A percentile compares a stretch with the other conserved stretches of the same genome.
These are phyloP conservation scores for Carollia perspicillata DNA, from an alignment of 2,113 vertebrate species.

Conservation along the genomic window DNA sequence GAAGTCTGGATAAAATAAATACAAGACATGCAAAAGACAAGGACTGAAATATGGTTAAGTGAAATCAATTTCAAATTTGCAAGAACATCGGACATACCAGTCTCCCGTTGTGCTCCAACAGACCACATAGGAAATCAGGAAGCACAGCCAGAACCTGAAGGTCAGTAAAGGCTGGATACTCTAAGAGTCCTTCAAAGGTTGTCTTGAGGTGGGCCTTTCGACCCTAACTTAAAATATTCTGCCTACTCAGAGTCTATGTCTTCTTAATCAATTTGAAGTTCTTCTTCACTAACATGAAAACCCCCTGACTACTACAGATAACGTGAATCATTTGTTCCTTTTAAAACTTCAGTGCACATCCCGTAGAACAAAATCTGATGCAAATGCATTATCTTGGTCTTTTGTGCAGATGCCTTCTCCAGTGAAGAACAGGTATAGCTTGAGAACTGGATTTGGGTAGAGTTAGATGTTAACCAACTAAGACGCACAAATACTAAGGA, in stretches of 20 bases:
- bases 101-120: not conserved
- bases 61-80: not conserved
- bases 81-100: not conserved
- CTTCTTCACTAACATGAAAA: not conserved
- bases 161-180: not conserved
- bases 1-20: not conserved
- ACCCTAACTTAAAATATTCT: not conserved
- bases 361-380: not conserved
- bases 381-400: not conserved
- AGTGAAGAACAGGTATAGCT: not conserved
- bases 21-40: not conserved
- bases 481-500: not conserved
- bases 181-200: not conserved
- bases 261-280: not conserved
- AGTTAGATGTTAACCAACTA: not conserved
- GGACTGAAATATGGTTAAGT: not conserved
- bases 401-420: not conserved
- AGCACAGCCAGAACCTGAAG: not conserved
- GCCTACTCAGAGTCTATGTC: not conserved
- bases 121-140: fast-evolving
- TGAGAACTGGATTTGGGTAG: not conserved
- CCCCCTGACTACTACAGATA: not conserved
- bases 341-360: not conserved
- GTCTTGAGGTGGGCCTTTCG: not conserved
- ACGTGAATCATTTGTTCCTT: not conserved